Evolutionary conservation across 2,113 vertebrate genomes (phyloP), one percentile per base, ranked within the genome.

Genomic region (Danionella cerebrum): DNA sequence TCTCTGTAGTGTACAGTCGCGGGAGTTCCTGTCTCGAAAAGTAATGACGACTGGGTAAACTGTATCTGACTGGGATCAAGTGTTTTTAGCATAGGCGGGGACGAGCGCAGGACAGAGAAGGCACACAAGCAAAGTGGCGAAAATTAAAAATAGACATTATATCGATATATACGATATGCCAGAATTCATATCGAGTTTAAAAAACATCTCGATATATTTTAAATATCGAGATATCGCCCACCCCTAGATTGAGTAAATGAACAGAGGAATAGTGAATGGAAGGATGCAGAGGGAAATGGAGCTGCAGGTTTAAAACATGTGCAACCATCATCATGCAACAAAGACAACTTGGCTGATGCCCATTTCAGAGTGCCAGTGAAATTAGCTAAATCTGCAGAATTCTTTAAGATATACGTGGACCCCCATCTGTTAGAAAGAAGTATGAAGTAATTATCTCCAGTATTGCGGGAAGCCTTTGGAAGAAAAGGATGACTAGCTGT

Each of bases 371-470:
- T 8, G 27, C 14, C n/a, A 14, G 33, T n/a, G n/a, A n/a, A n/a
- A n/a, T n/a, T n/a, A 39, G 36, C 19, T 14, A 59, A 53, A 69
- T 27, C 16, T 35, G 27, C 22, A 64, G 42, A 58, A 73, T 65
- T 51, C 69, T 12, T 12, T 18, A n/a, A 54, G 35, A 44, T 74
- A 59, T 33, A 59, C 59, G 41, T 45, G 51, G 22, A 51, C 51
- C 19, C 51, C 21, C 39, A 41, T 3, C 11, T 62, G 57, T 50
- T 63, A 38, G 55, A 67, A 24, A 16, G 19, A 10, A 50, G 38
- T 51, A 72, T 54, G 22, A 59, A 66, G 22, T 64, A 58, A 69
- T 71, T 73, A 69, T 70, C 21, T 16, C 18, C 9, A 24, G 19
- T 45, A 59, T 45, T 69, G 60, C 53, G 19, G 22, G 19, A 36